Base-by-base conservation (phyloP, 2,113 vertebrate genomes). In the Rhinogobius similis region DNA sequence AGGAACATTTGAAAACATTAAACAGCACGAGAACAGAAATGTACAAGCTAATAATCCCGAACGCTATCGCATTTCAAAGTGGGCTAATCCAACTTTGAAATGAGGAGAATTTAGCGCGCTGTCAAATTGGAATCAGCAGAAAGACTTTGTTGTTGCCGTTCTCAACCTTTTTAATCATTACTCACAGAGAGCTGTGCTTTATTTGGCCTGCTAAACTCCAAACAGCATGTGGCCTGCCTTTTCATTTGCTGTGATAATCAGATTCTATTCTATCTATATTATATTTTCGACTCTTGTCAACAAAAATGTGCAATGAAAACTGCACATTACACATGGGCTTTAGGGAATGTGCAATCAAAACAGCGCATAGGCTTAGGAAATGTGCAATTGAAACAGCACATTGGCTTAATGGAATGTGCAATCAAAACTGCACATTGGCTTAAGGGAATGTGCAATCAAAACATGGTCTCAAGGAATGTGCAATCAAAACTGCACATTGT, bases 11-110 rank as follows among this genome's bases (percentile, higher is more conserved):
- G 16, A 72, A 66, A 85, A 84, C 64, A 64, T 77, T 41, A 77
- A 82, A 77, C 52, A 56, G 41, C 65, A 76, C 75, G 68, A 72
- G 73, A 87, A 83, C 65, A 83, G 78, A 82, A 71, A 59, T 46
- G 70, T 14, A 50, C 73, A 77, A 81, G 68, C 53, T 69, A 80
- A 72, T 84, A 86, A 85, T 85, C 79, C 75, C 75, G 67, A 43
- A 67, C 75, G 62, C 81, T 82, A 79, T 74, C 78, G 83, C 65
- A 24, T 86, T 67, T 74, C 61, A 69, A 76, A 62, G 75, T 70
- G 77, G 64, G 65, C 64, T 59, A 80, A 85, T 58, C 0, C 48
- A 14, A 23, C n/a, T 77, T 72, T 72, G 68, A 64, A 81, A 6
- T 73, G 68, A 61, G 58, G 9, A 61, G 58, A 61, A 38, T n/a